Conservation (phyloP, 2,888 invertebrate genomes). For the Tribolium freemani region DNA sequence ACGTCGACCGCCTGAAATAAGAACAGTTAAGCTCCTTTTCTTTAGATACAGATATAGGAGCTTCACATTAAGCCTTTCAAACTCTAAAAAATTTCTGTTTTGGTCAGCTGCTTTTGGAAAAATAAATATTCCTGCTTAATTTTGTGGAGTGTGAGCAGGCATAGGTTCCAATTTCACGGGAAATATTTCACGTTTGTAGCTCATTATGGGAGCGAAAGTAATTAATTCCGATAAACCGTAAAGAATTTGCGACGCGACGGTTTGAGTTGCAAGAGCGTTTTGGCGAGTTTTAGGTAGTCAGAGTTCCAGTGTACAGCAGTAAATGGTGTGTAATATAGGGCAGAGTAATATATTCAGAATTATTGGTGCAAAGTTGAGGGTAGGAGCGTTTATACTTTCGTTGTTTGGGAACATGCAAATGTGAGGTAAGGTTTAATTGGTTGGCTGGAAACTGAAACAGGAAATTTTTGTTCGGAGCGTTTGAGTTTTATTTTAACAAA, state of each 20-base stretch:
- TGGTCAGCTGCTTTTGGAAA: background rate
- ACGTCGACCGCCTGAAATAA: background rate
- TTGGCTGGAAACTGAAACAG: constrained; percentile 16
- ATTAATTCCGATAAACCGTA: constrained; percentile 35
- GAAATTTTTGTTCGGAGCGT: constrained; percentile 23
- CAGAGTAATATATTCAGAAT: constrained; percentile 37
- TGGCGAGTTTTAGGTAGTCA: constrained; percentile 22
- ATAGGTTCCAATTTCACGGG: constrained; percentile 7
- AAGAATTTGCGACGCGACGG: constrained; percentile 21
- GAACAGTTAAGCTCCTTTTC: background rate
- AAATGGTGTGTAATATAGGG: constrained; percentile 35
- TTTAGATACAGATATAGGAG: background rate
- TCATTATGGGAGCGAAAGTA: constrained; percentile 24
- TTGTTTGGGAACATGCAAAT: constrained; percentile 38
- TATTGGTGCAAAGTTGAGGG: constrained; percentile 35
- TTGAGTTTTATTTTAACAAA: constrained; percentile 15
- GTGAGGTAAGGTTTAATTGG: constrained; percentile 37
- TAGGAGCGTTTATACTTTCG: constrained; percentile 26
- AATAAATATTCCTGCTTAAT: constrained; percentile 9
- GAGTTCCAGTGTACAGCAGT: constrained; percentile 14
- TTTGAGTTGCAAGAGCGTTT: constrained; percentile 15
- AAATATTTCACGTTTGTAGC: constrained; percentile 28
- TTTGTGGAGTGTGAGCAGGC: background rate
- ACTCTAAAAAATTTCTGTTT: background rate
- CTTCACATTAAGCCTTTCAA: background rate